These are phyloP conservation scores for Bactericera cockerelli DNA, from an alignment of 1,140 invertebrate genomes.

Conservation along the genomic window DNA sequence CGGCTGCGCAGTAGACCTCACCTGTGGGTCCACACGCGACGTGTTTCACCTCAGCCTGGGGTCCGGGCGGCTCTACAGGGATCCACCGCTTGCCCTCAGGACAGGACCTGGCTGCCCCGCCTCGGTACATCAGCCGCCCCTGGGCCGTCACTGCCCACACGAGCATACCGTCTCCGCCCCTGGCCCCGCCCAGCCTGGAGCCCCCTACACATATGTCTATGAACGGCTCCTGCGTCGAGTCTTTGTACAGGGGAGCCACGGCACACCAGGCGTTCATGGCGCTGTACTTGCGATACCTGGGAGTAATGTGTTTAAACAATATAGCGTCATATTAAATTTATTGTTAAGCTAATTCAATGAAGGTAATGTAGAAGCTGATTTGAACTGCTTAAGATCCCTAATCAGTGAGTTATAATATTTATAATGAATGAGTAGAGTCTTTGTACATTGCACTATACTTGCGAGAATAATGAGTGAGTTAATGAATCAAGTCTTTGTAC, in stretches of 20 bases:
- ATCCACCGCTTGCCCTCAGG: conserved; percentile 76
- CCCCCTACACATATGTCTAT: conserved; percentile 75
- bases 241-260: conserved; percentile 71
- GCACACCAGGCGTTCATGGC: conserved; percentile 83
- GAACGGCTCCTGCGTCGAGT: conserved; percentile 67
- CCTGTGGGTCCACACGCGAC: conserved; percentile 69
- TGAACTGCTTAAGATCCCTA: too few relatives aligned
- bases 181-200: conserved; percentile 56
- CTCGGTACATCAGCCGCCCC: conserved; percentile 70
- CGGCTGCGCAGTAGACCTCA: too few relatives aligned
- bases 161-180: conserved; percentile 49
- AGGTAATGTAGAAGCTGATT: too few relatives aligned
- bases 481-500: too few relatives aligned
- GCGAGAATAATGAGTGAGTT: too few relatives aligned
- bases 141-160: conserved; percentile 86
- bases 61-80: conserved; percentile 46
- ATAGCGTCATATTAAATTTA: too few relatives aligned
- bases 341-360: too few relatives aligned
- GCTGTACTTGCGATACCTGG: conserved; percentile 58
- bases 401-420: too few relatives aligned
- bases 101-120: conserved; percentile 54
- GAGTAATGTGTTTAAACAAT: too few relatives aligned
- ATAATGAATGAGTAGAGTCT: too few relatives aligned
- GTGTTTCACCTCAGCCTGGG: conserved; percentile 62
- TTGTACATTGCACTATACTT: too few relatives aligned